phyloP scores from a whole-genome alignment of 2,113 vertebrate species.

The Clinocottus analis region DNA sequence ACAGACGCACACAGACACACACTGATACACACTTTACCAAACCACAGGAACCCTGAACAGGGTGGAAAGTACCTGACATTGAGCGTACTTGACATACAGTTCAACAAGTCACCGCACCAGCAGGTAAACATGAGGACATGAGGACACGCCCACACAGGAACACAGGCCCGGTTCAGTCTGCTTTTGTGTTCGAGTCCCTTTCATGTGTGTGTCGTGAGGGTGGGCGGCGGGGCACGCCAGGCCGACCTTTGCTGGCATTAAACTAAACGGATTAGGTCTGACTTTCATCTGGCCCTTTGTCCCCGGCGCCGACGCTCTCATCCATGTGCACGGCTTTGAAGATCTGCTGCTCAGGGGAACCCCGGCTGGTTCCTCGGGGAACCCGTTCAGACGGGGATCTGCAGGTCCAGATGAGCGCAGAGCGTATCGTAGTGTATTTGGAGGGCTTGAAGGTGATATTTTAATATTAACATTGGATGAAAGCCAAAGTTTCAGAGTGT shows the following conservation, averaged over 20 bases:
- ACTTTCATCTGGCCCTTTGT: conserved; percentile 62
- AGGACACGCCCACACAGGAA: neutral
- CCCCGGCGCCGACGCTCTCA: conserved; percentile 18
- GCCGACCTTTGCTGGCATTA: conserved; percentile 74
- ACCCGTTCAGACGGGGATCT: neutral
- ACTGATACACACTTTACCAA: neutral
- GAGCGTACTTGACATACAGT: no score
- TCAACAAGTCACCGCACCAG: neutral
- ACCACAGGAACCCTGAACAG: neutral
- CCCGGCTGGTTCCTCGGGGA: neutral
- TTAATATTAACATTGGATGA: neutral
- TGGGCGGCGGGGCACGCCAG: conserved; percentile 31
- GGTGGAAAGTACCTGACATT: no score
- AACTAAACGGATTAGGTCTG: conserved; percentile 52
- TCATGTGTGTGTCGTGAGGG: conserved; percentile 45
- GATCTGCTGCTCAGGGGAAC: conserved; percentile 3
- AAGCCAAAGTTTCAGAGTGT: neutral
- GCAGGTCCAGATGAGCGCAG: neutral
- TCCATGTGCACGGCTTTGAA: conserved; percentile 48
- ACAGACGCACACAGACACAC: no score
- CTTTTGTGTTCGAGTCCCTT: conserved; percentile 42
- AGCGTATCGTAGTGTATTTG: neutral
- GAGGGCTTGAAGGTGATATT: neutral
- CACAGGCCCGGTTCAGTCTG: neutral
- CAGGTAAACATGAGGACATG: neutral